Base-by-base conservation (phyloP, 1,140 invertebrate species). In the Anastrepha ludens region DNA sequence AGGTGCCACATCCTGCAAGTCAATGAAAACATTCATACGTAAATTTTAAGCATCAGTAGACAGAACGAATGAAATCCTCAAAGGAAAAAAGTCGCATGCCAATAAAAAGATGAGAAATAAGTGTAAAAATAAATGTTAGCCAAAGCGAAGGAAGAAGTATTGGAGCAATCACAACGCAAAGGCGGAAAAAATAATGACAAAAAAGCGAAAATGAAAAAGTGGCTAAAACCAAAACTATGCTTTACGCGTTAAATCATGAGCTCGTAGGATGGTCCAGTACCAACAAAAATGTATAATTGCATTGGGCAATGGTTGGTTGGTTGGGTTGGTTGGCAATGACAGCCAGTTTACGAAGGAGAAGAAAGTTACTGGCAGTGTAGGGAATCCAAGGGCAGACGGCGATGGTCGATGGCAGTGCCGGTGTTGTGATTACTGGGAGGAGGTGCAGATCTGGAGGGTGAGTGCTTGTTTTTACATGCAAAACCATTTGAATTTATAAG, bases 271-370 rank as follows among this genome's bases (percentile, higher is more conserved):
- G 87, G 87, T 64, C 47, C 85, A 89, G 59, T 85, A 81, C 87
- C 9, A 86, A 11, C 86, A 87, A 90, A 88, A 81, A 87, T 74
- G 87, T 89, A 90, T 91, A 91, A 91, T 91, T 91, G 91, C 91
- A 91, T 90, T 89, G 91, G 62, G 47, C 74, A 85, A n/a, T n/a
- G n/a, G n/a, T n/a, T n/a, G n/a, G n/a, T n/a, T n/a, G n/a, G n/a
- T n/a, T n/a, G n/a, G n/a, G n/a, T n/a, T n/a, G n/a, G n/a, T n/a
- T n/a, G 62, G 47, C 74, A 85, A 85, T 44, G 70, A 85, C 78
- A 87, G 81, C 55, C 20, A 87, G 44, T 29, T 29, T 29, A 67
- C 86, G 64, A 17, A 8, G 17, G 60, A 81, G 41, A 55, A 81
- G 74, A n/a, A 29, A n/a, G 55, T n/a, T 81, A n/a, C 44, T 62